Evolutionary conservation across 2,888 invertebrate species (phyloP), one percentile per base, ranked within the genome.

Genomic region (Argynnis bischoffii): DNA sequence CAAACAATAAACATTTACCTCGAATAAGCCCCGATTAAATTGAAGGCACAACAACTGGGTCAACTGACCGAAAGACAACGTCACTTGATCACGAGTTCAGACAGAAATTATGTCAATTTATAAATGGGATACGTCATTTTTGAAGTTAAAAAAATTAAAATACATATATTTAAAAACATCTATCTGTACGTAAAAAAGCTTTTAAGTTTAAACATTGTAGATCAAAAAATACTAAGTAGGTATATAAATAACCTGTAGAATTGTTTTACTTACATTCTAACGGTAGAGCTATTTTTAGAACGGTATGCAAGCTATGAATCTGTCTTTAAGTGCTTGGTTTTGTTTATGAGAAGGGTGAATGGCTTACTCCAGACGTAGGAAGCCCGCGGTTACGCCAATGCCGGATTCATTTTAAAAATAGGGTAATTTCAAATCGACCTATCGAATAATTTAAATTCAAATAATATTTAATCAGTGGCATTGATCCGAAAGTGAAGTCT

Each of bases 321-420:
- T 79, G 81, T 81, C 77, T 84, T 79, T 84, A 85, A 88, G 87
- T 88, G 85, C 85, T 82, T 77, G 78, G 81, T 83, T 83, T 83
- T 88, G 87, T 90, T 88, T 88, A 90, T 87, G 79, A 78, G 80
- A 83, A 83, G 86, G 88, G 84, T 85, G 83, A 81, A 82, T 77
- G 81, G 81, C 84, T 83, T 84, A 86, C 85, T 84, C 81, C 74
- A 79, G 77, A 81, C 79, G 78, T 78, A 77, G 69, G 73, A 72
- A 79, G 76, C 80, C 76, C 78, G 79, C 74, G 75, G 81, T 80
- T 80, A 78, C 79, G 67, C 77, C 74, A 81, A 79, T 83, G 84
- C 67, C 84, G 83, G 82, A 72, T 77, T 70, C 73, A 70, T 76
- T 80, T 78, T 75, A 70, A 78, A 46, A 21, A 21, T 47, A 4